Base-by-base conservation (phyloP, 2,888 invertebrate genomes). In the Meiosimyza platycephala region DNA sequence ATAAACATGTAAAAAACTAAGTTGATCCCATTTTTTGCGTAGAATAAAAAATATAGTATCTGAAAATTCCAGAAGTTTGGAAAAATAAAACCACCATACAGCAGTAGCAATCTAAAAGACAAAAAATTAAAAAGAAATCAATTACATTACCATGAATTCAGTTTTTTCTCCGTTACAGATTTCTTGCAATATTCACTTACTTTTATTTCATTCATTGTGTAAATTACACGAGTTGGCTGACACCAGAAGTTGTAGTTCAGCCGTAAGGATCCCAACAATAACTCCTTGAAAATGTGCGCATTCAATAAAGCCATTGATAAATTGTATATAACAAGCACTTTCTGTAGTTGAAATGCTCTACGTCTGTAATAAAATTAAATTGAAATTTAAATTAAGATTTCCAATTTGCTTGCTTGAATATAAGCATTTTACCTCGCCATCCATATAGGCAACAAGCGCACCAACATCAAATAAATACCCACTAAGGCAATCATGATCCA, bases 31-130 rank as follows among this genome's bases (percentile, higher is more conserved):
- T 86, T 98, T 98, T 88, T 97, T 97, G 73, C 97, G 90, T 78
- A 97, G 86, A 78, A 98, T 95, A 85, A 98, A 97, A 90, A 98
- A 97, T 83, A 96, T 91, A 0, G 97, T 97, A 85, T 98, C 98
- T 79, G 94, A 91, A 84, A 98, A 95, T 86, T 98, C 97, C 66
- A 98, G 88, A 50, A 96, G 91, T 86, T 98, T 98, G 50, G 97
- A 97, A 84, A 97, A 93, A 88, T 96, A 98, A 85, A 97, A 98
- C 95, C 95, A 95, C 97, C 97, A 97, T 15, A 97, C 93, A 1
- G 95, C 96, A 81, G 93, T 91, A 3, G 95, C 93, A 88, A 98
- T 95, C 96, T 97, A 40, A 40, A n/a, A n/a, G n/a, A n/a, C n/a
- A n/a, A n/a, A 60, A 65, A 63, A 15, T 1, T 28, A 9, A 68